Base-by-base conservation (phyloP, 2,113 vertebrate genomes). In the Atherinomorus stipes region DNA sequence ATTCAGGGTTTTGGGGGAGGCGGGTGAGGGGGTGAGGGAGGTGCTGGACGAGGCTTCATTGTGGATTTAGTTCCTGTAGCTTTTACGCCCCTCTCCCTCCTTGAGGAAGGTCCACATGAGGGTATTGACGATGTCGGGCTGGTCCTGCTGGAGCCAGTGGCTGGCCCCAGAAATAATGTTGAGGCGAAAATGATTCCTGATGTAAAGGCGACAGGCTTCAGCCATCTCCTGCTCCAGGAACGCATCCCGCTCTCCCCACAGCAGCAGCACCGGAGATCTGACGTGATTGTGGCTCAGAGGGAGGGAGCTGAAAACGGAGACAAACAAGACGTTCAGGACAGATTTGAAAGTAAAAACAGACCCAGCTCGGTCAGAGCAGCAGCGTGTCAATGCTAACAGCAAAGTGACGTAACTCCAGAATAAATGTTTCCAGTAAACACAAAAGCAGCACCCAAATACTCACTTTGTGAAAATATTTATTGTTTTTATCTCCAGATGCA, bases 51-150 rank as follows among this genome's bases (percentile, higher is more conserved):
- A 63, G 67, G 67, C 45, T 37, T 61, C 15, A 5, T n/a, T 34
- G 81, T 61, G 75, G 74, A 13, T 82, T 91, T 89, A 94, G 90
- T 92, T 93, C 85, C 94, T 93, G 91, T 93, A 91, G 86, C 93
- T 94, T 92, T 95, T 96, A 58, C 95, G 93, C 68, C 94, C 94
- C 83, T 93, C 94, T 76, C 97, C 95, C 91, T 98, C 97, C 86
- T 98, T 98, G 70, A 99, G 93, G 93, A 99, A 99, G 80, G 96
- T 98, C 98, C 98, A 99, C 93, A 99, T 99, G 91, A 99, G 93
- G 78, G 96, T 97, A 93, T 99, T 99, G 59, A 99, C 97, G 50
- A 97, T 96, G 59, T 99, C 96, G 7, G 98, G 97, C 91, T 98
- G 97, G 92, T 99, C 97, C 91, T 99, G 97, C 90, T 99, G 98